Percentiles rank a stretch among this genome's conserved stretches.
Conservation (phyloP, 1,140 invertebrate genomes). For the Papilio polyxenes region DNA sequence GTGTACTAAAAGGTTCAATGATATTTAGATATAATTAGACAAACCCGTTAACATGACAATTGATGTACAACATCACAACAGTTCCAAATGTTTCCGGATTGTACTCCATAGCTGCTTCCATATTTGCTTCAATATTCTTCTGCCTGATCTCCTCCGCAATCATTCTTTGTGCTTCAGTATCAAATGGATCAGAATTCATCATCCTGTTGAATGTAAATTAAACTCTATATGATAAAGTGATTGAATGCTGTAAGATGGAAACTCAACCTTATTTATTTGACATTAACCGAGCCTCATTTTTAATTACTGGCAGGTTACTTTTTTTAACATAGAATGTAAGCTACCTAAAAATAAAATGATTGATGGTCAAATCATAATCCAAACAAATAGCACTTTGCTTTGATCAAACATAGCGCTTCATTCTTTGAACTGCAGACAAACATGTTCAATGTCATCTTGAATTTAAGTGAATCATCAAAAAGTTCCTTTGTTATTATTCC, state of each 20-base stretch:
- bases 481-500: neutral
- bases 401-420: neutral
- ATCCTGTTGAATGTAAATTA: constrained; percentile 81
- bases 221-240: neutral
- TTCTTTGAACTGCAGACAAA: neutral
- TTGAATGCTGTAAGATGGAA: no score
- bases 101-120: constrained; percentile 99
- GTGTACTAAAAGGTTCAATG: neutral
- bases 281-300: neutral
- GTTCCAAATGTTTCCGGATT: constrained; percentile 99
- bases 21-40: constrained; percentile 17
- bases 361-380: neutral
- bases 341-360: neutral
- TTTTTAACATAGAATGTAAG: neutral
- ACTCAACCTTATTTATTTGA: no score
- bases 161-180: constrained; percentile 94
- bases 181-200: constrained; percentile 96
- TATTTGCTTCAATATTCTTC: constrained; percentile 98
- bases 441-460: constrained; percentile 2
- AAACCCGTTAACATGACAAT: constrained; percentile 95
- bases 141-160: constrained; percentile 98
- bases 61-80: constrained; percentile 98
- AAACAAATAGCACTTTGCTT: neutral
- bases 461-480: neutral
- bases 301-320: no score